Evolutionary conservation across 2,888 invertebrate species (phyloP), one percentile per base, ranked within the genome.

Genomic region (Gasteruption jaculator): DNA sequence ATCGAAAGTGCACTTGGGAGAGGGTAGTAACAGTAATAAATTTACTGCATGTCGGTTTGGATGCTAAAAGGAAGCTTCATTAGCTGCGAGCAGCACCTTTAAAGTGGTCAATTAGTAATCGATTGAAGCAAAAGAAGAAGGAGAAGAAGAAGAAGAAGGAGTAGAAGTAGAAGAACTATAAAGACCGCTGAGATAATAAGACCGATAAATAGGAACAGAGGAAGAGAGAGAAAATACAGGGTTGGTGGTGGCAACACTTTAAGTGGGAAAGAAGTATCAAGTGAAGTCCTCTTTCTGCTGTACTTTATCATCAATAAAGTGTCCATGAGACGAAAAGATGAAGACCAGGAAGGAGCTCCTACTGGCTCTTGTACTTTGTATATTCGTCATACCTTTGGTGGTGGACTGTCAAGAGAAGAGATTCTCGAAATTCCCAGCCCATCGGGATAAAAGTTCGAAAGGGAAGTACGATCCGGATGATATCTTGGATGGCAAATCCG

Each of bases 321-420:
- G 58, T 58, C 57, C 54, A 58, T 59, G 60, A 59, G 53, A 53
- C 56, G 56, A 46, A 51, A 58, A 56, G 60, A 63, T 57, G 63
- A 61, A 45, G 56, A 59, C 54, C 52, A 54, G 50, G 53, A 57
- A 60, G 50, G 46, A 50, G 41, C 44, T 52, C 47, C 48, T 57
- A 48, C 34, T 48, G 48, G 45, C 56, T 41, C 48, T 56, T 30
- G 43, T 56, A 35, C 48, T 49, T 38, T 54, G 48, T n/a, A n/a
- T n/a, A n/a, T n/a, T n/a, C 47, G 45, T 41, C 39, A 34, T 51
- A 31, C 40, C 41, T 24, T 24, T 39, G 21, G 39, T 56, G 49
- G 44, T 48, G 24, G 7, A 36, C 16, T 51, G 51, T 48, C 54
- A 53, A 16, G 32, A 47, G 27, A 38, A 41, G 16, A 41, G 33